Conservation (phyloP, 2,113 vertebrate species). For the Motacilla alba region DNA sequence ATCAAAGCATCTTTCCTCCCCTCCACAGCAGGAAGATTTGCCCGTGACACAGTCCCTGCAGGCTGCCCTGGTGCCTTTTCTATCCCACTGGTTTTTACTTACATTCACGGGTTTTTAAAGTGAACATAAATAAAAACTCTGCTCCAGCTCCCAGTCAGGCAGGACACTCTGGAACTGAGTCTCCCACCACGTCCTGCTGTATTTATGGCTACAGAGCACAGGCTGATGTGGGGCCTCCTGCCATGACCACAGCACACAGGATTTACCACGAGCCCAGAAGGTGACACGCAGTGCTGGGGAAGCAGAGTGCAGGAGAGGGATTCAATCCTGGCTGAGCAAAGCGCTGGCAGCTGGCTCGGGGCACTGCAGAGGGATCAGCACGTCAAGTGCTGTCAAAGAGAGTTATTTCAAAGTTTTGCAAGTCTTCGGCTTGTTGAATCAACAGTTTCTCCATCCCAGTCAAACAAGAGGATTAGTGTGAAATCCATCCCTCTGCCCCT, state of each 20-base stretch:
- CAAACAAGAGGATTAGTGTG: slow-evolving; percentile 46
- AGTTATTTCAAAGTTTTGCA: slow-evolving; percentile 53
- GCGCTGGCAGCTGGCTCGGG: background rate
- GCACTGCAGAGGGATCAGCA: background rate
- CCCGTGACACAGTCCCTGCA: background rate
- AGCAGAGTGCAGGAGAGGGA: background rate
- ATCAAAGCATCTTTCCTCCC: background rate
- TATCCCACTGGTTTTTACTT: too few relatives aligned
- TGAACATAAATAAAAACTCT: background rate
- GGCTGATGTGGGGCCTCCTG: background rate
- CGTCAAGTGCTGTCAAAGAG: slow-evolving; percentile 19
- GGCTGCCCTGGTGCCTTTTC: background rate
- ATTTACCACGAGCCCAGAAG: background rate
- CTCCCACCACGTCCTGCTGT: background rate
- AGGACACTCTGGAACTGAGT: background rate
- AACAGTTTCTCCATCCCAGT: slow-evolving; percentile 13
- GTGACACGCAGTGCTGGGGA: background rate
- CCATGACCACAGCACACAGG: background rate
- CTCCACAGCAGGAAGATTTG: background rate
- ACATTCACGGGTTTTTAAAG: background rate
- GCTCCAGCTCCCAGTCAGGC: background rate
- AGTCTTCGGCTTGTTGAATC: slow-evolving; percentile 24
- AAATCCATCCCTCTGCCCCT: slow-evolving; percentile 13
- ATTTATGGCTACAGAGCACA: background rate
- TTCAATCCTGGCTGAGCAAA: background rate